Evolutionary conservation across 2,113 vertebrate genomes (phyloP).

Genomic region (Ochotona princeps): DNA sequence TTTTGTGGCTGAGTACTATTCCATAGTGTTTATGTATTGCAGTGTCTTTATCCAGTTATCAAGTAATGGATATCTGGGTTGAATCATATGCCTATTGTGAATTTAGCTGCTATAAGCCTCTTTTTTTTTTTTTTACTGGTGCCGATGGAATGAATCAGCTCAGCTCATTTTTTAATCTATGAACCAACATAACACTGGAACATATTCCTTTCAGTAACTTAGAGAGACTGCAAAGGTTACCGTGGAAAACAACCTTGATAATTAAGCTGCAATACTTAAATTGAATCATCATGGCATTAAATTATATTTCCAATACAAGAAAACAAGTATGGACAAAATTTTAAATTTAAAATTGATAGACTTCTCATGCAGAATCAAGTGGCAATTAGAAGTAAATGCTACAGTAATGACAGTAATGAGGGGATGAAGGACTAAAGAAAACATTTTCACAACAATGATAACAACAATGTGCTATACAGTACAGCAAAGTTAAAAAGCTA

Average conservation of each 20-base stretch:
- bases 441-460: neutral
- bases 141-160: neutral
- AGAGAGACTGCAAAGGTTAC: neutral
- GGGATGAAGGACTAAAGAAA: neutral
- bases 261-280: conserved; percentile 33
- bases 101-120: no score
- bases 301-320: neutral
- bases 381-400: conserved; percentile 9
- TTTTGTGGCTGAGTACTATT: no score
- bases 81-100: no score
- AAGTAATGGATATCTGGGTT: no score
- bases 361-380: neutral
- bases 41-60: no score
- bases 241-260: neutral
- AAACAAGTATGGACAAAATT: neutral
- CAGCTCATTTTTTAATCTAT: neutral
- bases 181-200: neutral
- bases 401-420: neutral
- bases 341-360: neutral
- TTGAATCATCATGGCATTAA: neutral
- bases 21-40: no score
- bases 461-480: neutral
- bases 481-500: neutral
- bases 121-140: no score
- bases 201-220: conserved; percentile 38